A percentile compares a stretch with the other conserved stretches of the same genome.
phyloP scores from a whole-genome alignment of 2,888 invertebrate species.

The Nomada lathburiana region DNA sequence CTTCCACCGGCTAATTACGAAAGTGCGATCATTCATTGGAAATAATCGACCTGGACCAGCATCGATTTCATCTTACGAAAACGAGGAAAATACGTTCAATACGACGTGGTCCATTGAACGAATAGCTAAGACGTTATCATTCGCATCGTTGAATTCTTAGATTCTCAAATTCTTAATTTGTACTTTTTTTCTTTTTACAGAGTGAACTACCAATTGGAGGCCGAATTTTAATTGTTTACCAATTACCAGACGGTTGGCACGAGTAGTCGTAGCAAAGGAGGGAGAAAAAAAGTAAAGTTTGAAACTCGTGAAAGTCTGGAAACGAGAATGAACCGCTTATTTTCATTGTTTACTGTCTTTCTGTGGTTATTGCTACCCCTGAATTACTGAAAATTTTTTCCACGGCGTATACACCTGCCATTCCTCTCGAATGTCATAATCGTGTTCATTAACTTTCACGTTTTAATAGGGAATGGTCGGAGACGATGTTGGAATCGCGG shows the following conservation, averaged over 20 bases:
- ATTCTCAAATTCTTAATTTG: neutral
- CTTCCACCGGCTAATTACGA: slow-evolving; percentile 66
- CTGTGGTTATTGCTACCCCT: neutral
- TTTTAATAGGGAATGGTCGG: slow-evolving; percentile 33
- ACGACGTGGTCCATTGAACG: neutral
- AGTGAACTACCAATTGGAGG: neutral
- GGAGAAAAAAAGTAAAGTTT: slow-evolving; percentile 34
- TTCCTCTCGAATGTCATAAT: slow-evolving; percentile 38
- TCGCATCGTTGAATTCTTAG: neutral
- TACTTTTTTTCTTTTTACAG: slow-evolving; percentile 6
- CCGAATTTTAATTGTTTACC: slow-evolving; percentile 61
- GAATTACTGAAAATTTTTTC: slow-evolving; percentile 44
- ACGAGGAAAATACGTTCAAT: slow-evolving; percentile 12
- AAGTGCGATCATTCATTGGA: slow-evolving; percentile 66
- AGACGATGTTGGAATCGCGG: slow-evolving; percentile 28
- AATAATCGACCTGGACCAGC: slow-evolving; percentile 53
- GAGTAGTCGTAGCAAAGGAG: neutral
- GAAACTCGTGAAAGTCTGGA: slow-evolving; percentile 55
- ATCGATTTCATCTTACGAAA: slow-evolving; percentile 28
- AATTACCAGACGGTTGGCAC: slow-evolving; percentile 31
- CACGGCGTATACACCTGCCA: slow-evolving; percentile 32
- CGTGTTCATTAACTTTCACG: slow-evolving; percentile 57
- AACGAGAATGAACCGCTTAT: slow-evolving; percentile 53
- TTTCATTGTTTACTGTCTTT: slow-evolving; percentile 55
- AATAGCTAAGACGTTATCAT: neutral